Percentiles rank a stretch among this genome's conserved stretches.
phyloP scores from a whole-genome alignment of 2,797 vertebrate genomes.

The Scolopax bukidnonensis region DNA sequence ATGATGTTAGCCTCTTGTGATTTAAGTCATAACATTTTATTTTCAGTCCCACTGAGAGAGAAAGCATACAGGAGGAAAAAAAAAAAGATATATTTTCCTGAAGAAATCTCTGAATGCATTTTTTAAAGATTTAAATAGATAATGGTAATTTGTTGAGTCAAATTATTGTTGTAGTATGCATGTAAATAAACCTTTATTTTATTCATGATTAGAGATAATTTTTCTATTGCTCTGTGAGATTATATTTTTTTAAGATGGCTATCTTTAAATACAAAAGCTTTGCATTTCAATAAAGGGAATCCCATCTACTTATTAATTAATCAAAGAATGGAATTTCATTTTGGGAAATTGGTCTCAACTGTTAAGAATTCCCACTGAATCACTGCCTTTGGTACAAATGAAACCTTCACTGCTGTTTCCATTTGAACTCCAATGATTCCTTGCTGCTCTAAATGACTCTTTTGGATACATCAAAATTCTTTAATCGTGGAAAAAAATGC shows the following conservation, averaged over 20 bases:
- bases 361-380: slow-evolving; percentile 67
- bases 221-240: neutral
- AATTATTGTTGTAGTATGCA: slow-evolving; percentile 67
- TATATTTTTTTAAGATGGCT: slow-evolving; percentile 36
- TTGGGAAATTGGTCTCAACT: slow-evolving; percentile 66
- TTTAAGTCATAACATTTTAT: slow-evolving; percentile 98
- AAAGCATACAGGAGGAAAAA: slow-evolving; percentile 80
- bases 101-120: slow-evolving; percentile 75
- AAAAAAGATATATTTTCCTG: slow-evolving; percentile 79
- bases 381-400: slow-evolving; percentile 54
- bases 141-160: slow-evolving; percentile 75
- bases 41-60: slow-evolving; percentile 86
- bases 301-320: slow-evolving; percentile 71
- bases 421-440: slow-evolving; percentile 50
- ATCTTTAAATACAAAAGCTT: slow-evolving; percentile 64
- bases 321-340: slow-evolving; percentile 72
- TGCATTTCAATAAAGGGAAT: slow-evolving; percentile 65
- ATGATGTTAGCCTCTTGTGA: slow-evolving; percentile 96
- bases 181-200: slow-evolving; percentile 79
- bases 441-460: slow-evolving; percentile 49
- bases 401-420: slow-evolving; percentile 43
- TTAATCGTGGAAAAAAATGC: slow-evolving; percentile 32
- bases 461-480: slow-evolving; percentile 49
- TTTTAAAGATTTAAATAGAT: slow-evolving; percentile 79
- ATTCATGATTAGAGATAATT: slow-evolving; percentile 66